Evolutionary conservation across 1,140 invertebrate species (phyloP).

Genomic region (Homalodisca vitripennis): DNA sequence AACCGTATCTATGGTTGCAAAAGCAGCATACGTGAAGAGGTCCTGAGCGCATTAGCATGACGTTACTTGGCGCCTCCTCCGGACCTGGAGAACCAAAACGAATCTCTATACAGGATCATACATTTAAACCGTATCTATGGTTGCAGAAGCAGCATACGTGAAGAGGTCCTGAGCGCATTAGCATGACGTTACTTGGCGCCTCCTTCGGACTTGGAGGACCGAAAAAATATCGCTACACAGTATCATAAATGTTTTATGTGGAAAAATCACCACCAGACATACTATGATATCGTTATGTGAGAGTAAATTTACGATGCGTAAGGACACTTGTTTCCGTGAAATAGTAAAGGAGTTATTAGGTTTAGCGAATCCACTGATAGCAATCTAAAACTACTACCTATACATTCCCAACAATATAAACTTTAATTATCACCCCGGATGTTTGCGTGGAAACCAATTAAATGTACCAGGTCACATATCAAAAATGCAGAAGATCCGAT

Average conservation of each 20-base stretch:
- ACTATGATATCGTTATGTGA: too few species aligned
- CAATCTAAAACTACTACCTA: too few species aligned
- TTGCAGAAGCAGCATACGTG: constrained; percentile 65
- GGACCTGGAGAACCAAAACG: constrained; percentile 41
- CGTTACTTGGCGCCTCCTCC: constrained; percentile 46
- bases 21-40: constrained; percentile 63
- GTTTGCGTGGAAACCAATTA: too few species aligned
- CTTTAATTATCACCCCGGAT: too few species aligned
- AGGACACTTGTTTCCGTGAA: too few species aligned
- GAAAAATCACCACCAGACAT: too few species aligned
- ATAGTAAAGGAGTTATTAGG: too few species aligned
- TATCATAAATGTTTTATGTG: background rate
- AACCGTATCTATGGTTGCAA: constrained; percentile 59
- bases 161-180: constrained; percentile 50
- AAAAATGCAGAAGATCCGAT: too few species aligned
- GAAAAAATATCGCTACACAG: constrained; percentile 23
- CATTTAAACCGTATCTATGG: constrained; percentile 53
- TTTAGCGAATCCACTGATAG: too few species aligned
- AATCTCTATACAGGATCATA: constrained; percentile 26
- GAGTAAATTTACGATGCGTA: too few species aligned
- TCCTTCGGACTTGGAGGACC: constrained; percentile 40
- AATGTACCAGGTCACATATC: too few species aligned
- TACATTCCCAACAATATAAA: too few species aligned
- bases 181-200: constrained; percentile 47
- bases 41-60: constrained; percentile 48